Percentiles rank a stretch among this genome's conserved stretches.
Conservation (phyloP, 2,888 invertebrate genomes). For the Cantharis lateralis region DNA sequence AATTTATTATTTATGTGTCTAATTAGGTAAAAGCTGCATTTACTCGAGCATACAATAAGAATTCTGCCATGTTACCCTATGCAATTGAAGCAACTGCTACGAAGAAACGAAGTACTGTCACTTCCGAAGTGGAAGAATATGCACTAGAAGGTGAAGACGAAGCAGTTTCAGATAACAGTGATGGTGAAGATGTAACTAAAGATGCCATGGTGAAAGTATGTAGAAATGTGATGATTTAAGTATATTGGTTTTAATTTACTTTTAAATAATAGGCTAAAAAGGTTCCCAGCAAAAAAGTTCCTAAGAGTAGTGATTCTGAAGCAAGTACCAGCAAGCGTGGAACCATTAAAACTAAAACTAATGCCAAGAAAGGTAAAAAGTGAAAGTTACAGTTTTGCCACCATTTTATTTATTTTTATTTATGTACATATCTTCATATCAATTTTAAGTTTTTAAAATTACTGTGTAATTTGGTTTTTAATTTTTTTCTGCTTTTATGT, state of each 20-base stretch:
- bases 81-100: slow-evolving; percentile 65
- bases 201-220: slow-evolving; percentile 82
- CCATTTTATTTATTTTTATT: not conserved
- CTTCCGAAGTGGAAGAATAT: slow-evolving; percentile 53
- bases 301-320: slow-evolving; percentile 6
- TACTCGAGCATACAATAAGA: slow-evolving; percentile 91
- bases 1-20: not conserved
- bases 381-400: not conserved
- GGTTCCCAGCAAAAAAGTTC: not conserved
- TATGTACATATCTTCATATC: not conserved
- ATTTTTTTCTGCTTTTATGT: not conserved
- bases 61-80: slow-evolving; percentile 77
- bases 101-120: slow-evolving; percentile 62
- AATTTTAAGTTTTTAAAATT: not conserved
- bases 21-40: slow-evolving; percentile 88
- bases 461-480: not conserved
- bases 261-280: slow-evolving; percentile 13
- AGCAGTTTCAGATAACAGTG: slow-evolving; percentile 55
- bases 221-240: slow-evolving; percentile 5
- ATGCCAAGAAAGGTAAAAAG: slow-evolving; percentile 17
- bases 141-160: slow-evolving; percentile 54
- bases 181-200: slow-evolving; percentile 67
- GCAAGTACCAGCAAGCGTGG: slow-evolving; percentile 5
- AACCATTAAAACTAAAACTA: slow-evolving; percentile 20
- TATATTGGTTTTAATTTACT: not conserved